Conservation (phyloP, 2,888 invertebrate genomes). For the Lutraria lutraria region DNA sequence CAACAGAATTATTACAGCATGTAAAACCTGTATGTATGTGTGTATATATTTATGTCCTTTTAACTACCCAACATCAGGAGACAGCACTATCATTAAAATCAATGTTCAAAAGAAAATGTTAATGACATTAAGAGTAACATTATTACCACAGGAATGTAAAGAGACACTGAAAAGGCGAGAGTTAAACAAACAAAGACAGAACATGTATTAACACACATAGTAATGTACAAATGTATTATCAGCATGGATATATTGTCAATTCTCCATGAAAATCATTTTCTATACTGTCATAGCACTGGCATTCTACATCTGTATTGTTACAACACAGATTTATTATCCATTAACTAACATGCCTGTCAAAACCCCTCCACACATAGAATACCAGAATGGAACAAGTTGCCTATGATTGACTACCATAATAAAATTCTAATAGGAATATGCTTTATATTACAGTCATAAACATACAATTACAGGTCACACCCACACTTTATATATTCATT, state of each 20-base stretch:
- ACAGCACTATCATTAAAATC: not conserved
- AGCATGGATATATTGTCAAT: not conserved
- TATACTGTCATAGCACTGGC: conserved; percentile 9
- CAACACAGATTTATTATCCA: conserved; percentile 14
- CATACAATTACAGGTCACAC: not conserved
- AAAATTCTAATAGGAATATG: conserved; percentile 20
- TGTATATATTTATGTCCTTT: not conserved
- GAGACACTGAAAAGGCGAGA: not conserved
- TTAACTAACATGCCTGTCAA: conserved; percentile 17
- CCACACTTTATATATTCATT: not conserved
- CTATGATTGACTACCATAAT: conserved; percentile 11
- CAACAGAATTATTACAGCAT: not conserved
- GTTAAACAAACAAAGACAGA: not conserved
- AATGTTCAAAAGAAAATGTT: conserved; percentile 13
- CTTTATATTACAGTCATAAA: not conserved
- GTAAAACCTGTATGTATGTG: not conserved
- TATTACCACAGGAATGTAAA: not conserved
- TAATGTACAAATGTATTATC: not conserved
- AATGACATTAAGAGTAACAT: not conserved
- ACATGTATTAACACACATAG: not conserved
- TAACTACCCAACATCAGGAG: not conserved
- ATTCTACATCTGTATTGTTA: conserved; percentile 6
- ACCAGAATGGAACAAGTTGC: conserved; percentile 14
- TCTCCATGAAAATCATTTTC: not conserved
- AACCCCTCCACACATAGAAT: not conserved